phyloP scores from a whole-genome alignment of 1,140 invertebrate species.

The Plodia interpunctella region DNA sequence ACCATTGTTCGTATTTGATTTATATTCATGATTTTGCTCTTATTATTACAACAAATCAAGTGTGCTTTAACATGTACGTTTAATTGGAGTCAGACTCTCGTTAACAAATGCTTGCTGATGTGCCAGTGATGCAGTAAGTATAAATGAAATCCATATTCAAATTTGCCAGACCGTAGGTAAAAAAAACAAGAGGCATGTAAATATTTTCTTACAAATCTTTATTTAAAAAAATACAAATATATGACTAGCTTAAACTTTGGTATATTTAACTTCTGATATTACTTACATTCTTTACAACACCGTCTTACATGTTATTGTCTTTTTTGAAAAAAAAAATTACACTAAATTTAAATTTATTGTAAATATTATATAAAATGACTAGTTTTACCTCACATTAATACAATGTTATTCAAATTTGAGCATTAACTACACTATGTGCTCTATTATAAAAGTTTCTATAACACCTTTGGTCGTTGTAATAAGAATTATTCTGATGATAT shows the following conservation, averaged over 20 bases:
- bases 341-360: slow-evolving; percentile 18
- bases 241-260: slow-evolving; percentile 54
- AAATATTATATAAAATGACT: slow-evolving; percentile 28
- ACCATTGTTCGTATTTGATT: slow-evolving; percentile 73
- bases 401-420: slow-evolving; percentile 47
- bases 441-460: slow-evolving; percentile 57
- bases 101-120: neutral
- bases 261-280: slow-evolving; percentile 20
- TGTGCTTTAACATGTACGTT: slow-evolving; percentile 41
- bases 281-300: slow-evolving; percentile 19
- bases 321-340: neutral
- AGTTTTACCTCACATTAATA: slow-evolving; percentile 29
- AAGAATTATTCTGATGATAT: slow-evolving; percentile 52
- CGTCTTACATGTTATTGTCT: slow-evolving; percentile 11
- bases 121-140: too few species aligned
- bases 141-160: too few species aligned
- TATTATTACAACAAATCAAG: slow-evolving; percentile 70
- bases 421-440: slow-evolving; percentile 51
- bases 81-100: slow-evolving; percentile 25
- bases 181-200: neutral
- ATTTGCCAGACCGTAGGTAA: too few species aligned
- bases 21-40: slow-evolving; percentile 69
- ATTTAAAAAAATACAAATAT: slow-evolving; percentile 26
- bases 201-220: slow-evolving; percentile 9
- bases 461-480: slow-evolving; percentile 59